Conservation (phyloP, 2,113 vertebrate genomes). For the human region GRCh38 chr12:3224501-3225000, state of each 20-base stretch:
- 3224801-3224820: neutral
- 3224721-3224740: constrained; percentile 19
- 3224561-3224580: neutral
- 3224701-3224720: neutral
- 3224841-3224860: neutral
- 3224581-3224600: neutral
- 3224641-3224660: neutral
- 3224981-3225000: neutral
- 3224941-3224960: neutral
- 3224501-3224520: neutral
- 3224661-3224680: neutral
- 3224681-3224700: neutral
- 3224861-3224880: neutral
- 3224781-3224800: constrained; percentile 22
- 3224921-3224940: neutral
- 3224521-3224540: neutral
- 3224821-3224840: neutral
- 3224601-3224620: neutral
- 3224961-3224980: neutral
- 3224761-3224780: constrained; percentile 32
- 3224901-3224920: fast-evolving
- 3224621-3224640: neutral
- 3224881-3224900: neutral
- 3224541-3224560: neutral
- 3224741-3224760: constrained; percentile 51